Evolutionary conservation across 2,113 vertebrate genomes (phyloP), one percentile per base, ranked within the genome.

Genomic region (Vimba vimba): DNA sequence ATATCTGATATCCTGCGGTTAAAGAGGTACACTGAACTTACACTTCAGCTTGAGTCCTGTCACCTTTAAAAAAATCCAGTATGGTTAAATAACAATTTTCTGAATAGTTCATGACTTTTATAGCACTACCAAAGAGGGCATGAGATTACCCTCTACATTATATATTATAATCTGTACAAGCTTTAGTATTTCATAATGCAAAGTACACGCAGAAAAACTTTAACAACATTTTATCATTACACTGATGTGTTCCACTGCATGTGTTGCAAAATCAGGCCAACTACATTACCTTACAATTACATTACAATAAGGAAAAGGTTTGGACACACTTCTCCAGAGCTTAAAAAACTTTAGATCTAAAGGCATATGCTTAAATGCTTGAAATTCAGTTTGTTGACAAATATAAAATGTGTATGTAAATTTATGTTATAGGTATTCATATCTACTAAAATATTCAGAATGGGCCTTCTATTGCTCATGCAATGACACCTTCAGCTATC

Each of bases 1-100:
- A 97, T 92, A 88, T 97, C 97, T 98, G 90, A 33, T 36, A 33
- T n/a, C 15, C 8, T 66, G 36, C 12, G 86, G 88, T 90, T 88
- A 91, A 91, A 91, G 82, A 87, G 89, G 73, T 33, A 36, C 3
- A 47, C 11, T 39, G 62, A 82, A 57, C 15, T 47, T 10, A 9
- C 25, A 55, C 25, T 76, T 19, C n/a, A 57, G 50, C 7, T n/a
- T 19, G 4, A 11, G 12, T 62, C 78, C 12, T 64, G 52, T 11
- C 39, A 59, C 30, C 30, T 15, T 23, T 23, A 79, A 36, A 25
- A 3, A 84, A 84, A 74, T 8, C 57, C 45, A 80, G 10, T 13
- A 64, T n/a, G 33, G 23, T 73, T 64, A 25, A 27, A 23, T n/a
- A 59, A 55, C 73, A n/a, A 27, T 62, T 62, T 62, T 60, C 23